A percentile compares a stretch with the other conserved stretches of the same genome.
phyloP scores from a whole-genome alignment of 2,113 vertebrate genomes.

The Chaetorhynchus papuensis region DNA sequence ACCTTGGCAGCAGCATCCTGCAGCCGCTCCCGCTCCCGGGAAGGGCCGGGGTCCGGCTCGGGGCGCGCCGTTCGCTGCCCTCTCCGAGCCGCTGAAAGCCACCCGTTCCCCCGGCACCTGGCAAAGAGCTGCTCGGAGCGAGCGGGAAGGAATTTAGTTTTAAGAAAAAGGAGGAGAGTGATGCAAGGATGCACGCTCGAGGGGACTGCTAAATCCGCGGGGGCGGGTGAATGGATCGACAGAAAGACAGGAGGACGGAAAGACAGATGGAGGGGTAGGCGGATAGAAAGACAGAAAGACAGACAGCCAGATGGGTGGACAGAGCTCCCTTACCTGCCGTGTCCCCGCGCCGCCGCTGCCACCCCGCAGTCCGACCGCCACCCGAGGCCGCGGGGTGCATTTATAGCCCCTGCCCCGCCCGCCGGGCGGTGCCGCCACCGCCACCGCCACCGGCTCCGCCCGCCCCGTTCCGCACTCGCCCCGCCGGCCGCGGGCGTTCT shows the following conservation, averaged over 20 bases:
- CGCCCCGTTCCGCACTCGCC: rapidly evolving
- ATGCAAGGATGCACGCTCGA: not conserved
- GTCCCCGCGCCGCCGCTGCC: rapidly evolving
- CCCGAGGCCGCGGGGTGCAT: not conserved
- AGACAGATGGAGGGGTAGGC: not conserved
- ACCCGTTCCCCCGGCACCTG: rapidly evolving
- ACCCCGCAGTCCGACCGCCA: not conserved
- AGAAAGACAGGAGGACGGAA: rapidly evolving
- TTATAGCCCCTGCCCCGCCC: slow-evolving; percentile 34
- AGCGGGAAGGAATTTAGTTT: rapidly evolving
- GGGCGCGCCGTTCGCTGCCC: rapidly evolving
- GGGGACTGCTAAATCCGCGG: not conserved
- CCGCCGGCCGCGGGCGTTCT: not conserved
- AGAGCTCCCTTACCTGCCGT: not conserved
- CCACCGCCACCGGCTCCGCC: not conserved
- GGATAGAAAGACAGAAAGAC: not conserved
- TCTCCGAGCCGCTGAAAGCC: not conserved
- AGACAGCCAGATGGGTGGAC: rapidly evolving
- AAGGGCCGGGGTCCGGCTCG: not conserved
- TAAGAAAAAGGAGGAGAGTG: rapidly evolving
- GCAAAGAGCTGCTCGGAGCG: not conserved
- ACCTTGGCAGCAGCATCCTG: not conserved
- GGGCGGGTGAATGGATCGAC: rapidly evolving
- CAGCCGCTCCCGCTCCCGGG: not conserved
- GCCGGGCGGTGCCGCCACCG: not conserved